Base-by-base conservation (phyloP, 2,113 vertebrate genomes). In the Ochotona curzoniae region DNA sequence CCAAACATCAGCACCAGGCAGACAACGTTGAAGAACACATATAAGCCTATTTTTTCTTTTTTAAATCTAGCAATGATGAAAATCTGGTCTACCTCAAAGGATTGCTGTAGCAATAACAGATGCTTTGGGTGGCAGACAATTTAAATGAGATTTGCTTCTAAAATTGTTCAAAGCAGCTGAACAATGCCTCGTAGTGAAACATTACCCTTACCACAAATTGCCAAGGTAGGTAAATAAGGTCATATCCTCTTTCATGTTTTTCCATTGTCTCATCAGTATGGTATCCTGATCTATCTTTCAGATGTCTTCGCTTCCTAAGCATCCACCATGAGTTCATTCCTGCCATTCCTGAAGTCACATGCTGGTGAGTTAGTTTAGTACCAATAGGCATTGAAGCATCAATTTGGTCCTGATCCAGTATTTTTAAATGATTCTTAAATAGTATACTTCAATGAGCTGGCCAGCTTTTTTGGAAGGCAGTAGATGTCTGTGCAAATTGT, bases 301-400 rank as follows among this genome's bases (percentile, higher is more conserved):
- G 54, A 87, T 3, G 64, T 60, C 21, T 87, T 80, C 2, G 87
- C 28, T 93, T 84, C 49, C 63, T 47, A 82, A 7, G 8, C 76
- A 7, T 9, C 12, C 20, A 81, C 90, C 30, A n/a, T 73, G 8
- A 89, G 2, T 80, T 83, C 26, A 66, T 83, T 64, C 4, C 9
- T 75, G 10, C 6, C 20, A 83, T 30, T 76, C 23, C 30, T 90
- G 67, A 18, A 90, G 57, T 81, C 69, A 91, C 76, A 13, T 80
- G 57, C 78, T 71, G 82, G 20, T 93, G 51, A 66, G 35, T 75
- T 71, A 88, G 28, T 90, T 90, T 54, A 35, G 66, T 80, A 21
- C 38, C 76, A 66, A 61, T 38, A 18, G 26, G 44, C 71, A 7
- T n/a, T 38, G 67, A 90, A 74, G 18, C 89, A 89, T 83, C 28